A percentile compares a stretch with the other conserved stretches of the same genome.
Conservation (phyloP, 2,888 invertebrate species). For the Parascotia fuliginaria region DNA sequence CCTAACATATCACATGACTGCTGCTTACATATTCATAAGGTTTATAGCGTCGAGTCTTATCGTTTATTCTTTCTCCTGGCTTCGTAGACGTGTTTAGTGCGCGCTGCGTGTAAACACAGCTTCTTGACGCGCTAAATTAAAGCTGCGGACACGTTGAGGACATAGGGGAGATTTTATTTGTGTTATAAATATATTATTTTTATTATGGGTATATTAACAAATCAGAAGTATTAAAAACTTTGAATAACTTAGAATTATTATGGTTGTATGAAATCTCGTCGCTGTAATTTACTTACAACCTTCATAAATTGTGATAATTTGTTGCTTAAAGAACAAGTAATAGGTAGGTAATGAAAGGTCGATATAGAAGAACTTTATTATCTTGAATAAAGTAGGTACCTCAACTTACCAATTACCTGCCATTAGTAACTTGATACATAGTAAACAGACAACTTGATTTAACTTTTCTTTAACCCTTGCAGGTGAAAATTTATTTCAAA, state of each 20-base stretch:
- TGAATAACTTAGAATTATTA: too few species aligned
- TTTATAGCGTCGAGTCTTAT: conserved; percentile 30
- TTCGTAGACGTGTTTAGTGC: conserved; percentile 30
- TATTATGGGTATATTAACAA: too few species aligned
- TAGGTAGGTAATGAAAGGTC: not conserved
- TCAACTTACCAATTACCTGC: conserved; percentile 1
- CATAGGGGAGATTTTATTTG: not conserved
- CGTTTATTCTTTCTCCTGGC: conserved; percentile 35
- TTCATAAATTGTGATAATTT: too few species aligned
- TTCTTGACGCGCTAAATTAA: conserved; percentile 45
- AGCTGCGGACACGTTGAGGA: conserved; percentile 11
- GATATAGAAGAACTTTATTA: not conserved
- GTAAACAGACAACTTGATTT: conserved; percentile 7
- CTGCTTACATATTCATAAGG: conserved; percentile 43
- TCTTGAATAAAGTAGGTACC: not conserved
- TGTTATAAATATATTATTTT: too few species aligned
- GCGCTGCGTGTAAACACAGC: conserved; percentile 35
- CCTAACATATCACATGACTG: conserved; percentile 8
- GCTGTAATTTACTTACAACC: too few species aligned
- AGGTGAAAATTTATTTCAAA: too few species aligned
- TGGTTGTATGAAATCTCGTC: too few species aligned
- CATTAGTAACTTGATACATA: conserved; percentile 14
- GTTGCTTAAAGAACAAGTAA: not conserved
- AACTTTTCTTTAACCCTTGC: not conserved
- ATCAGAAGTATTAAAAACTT: too few species aligned